Conservation (phyloP, 2,888 invertebrate species). For the Chrysolina oricalcia region DNA sequence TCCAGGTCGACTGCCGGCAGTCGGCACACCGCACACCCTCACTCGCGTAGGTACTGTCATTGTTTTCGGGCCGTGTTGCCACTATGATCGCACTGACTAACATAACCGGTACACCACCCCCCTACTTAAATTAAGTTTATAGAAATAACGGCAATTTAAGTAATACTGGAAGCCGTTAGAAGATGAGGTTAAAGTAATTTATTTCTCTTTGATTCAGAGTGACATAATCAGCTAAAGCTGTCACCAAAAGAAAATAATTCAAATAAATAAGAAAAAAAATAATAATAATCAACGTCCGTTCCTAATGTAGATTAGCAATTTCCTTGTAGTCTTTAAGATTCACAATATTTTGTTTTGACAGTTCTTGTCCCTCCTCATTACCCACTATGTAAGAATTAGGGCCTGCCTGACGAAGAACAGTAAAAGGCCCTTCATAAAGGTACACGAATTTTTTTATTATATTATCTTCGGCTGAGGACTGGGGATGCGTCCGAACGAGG, state of each 20-base stretch:
- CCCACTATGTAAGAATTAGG: slow-evolving; percentile 21
- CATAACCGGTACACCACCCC: slow-evolving; percentile 25
- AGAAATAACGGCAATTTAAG: slow-evolving; percentile 19
- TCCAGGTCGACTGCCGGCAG: too few relatives aligned
- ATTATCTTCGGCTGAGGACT: slow-evolving; percentile 20
- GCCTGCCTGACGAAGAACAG: slow-evolving; percentile 13
- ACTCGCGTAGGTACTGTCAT: too few relatives aligned
- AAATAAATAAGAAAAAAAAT: too few relatives aligned
- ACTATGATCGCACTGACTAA: too few relatives aligned
- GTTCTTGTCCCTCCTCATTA: not conserved
- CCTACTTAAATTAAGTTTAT: slow-evolving; percentile 19
- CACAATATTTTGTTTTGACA: slow-evolving; percentile 19
- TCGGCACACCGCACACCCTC: too few relatives aligned
- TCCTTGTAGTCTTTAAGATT: slow-evolving; percentile 8
- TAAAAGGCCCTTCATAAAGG: slow-evolving; percentile 24
- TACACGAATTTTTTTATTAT: slow-evolving; percentile 14
- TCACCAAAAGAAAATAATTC: not conserved
- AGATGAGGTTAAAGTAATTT: too few relatives aligned
- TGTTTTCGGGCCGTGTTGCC: too few relatives aligned
- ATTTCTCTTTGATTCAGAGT: too few relatives aligned
- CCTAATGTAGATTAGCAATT: not conserved
- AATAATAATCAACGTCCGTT: too few relatives aligned
- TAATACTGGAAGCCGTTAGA: too few relatives aligned
- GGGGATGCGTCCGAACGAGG: slow-evolving; percentile 15
- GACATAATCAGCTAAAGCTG: too few relatives aligned